Evolutionary conservation across 2,113 vertebrate species (phyloP).

Genomic region (Malurus cyaneus): DNA sequence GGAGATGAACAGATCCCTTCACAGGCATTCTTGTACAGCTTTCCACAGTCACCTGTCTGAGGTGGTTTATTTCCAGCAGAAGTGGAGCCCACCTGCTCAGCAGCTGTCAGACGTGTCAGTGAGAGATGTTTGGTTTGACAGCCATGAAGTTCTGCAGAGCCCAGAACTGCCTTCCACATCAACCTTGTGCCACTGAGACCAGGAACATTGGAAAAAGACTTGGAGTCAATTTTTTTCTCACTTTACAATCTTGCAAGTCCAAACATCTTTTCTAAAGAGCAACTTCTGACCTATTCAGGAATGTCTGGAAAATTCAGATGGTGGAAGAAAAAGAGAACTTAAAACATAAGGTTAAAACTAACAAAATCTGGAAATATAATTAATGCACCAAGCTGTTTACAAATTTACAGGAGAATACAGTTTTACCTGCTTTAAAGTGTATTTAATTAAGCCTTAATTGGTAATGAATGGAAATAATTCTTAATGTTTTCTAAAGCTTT

Average conservation of each 20-base stretch:
- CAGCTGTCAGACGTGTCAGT: background rate
- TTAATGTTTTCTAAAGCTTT: background rate
- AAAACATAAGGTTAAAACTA: background rate
- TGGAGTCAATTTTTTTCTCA: background rate
- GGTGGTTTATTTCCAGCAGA: background rate
- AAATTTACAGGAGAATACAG: background rate
- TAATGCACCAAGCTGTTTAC: background rate
- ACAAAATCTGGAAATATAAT: background rate
- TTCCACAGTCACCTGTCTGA: background rate
- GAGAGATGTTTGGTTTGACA: background rate
- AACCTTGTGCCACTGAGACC: background rate
- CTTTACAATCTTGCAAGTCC: background rate
- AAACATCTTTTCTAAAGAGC: background rate
- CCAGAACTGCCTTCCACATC: background rate
- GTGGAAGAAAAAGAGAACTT: background rate
- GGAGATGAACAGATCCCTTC: background rate
- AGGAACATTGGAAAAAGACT: background rate
- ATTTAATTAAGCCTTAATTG: background rate
- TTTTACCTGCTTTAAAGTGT: background rate
- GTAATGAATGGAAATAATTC: background rate
- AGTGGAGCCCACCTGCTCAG: constrained; percentile 3
- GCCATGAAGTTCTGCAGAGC: background rate
- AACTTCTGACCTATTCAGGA: background rate
- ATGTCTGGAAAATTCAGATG: background rate
- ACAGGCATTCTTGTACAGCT: background rate